Percentiles rank a stretch among this genome's conserved stretches.
Conservation (phyloP, 2,888 invertebrate species). For the Petrolisthes cinctipes region DNA sequence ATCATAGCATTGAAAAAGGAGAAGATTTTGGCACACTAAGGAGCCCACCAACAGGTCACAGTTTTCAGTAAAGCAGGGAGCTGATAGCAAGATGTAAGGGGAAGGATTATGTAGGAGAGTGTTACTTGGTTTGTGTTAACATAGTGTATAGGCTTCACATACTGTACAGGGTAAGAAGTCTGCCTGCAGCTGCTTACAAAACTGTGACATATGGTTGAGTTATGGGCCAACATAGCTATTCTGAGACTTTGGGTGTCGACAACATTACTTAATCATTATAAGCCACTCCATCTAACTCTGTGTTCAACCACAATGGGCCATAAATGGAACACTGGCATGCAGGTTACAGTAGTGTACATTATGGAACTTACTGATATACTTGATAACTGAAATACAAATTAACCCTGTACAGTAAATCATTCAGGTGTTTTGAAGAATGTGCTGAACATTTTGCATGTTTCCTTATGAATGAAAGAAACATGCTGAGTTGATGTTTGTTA, state of each 20-base stretch:
- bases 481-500: neutral
- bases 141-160: neutral
- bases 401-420: neutral
- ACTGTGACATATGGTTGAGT: slow-evolving; percentile 21
- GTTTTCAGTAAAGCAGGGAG: slow-evolving; percentile 8
- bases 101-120: neutral
- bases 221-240: slow-evolving; percentile 15
- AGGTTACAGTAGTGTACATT: slow-evolving; percentile 16
- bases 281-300: slow-evolving; percentile 30
- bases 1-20: slow-evolving; percentile 6
- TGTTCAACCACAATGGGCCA: slow-evolving; percentile 12
- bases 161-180: neutral
- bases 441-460: neutral
- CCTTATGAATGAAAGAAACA: neutral
- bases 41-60: slow-evolving; percentile 29
- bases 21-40: neutral
- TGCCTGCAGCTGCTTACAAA: slow-evolving; percentile 19
- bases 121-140: slow-evolving; percentile 5
- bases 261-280: slow-evolving; percentile 14
- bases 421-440: neutral
- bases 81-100: neutral
- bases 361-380: slow-evolving; percentile 26
- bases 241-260: neutral
- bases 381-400: neutral
- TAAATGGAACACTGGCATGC: slow-evolving; percentile 45